These are phyloP conservation scores for Hedya salicella DNA, from an alignment of 2,888 invertebrate genomes.

Conservation along the genomic window DNA sequence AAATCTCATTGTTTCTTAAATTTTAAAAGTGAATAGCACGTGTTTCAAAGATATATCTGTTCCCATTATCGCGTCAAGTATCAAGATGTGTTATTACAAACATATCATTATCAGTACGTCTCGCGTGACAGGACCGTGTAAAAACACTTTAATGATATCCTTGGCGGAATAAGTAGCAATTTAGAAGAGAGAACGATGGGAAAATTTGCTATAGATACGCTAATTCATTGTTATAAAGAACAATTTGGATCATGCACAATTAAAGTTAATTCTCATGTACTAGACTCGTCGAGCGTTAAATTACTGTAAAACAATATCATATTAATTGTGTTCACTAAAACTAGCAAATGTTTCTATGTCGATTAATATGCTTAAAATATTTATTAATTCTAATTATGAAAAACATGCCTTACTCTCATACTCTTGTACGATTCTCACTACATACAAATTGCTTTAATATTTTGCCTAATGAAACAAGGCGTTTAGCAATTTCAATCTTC, in stretches of 20 bases:
- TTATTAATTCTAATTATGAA: too few relatives aligned
- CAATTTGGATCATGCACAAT: constrained; percentile 7
- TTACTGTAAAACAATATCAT: constrained; percentile 12
- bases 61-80: constrained; percentile 11
- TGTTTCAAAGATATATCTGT: constrained; percentile 23
- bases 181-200: constrained; percentile 32
- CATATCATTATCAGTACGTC: constrained; percentile 31
- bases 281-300: neutral
- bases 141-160: constrained; percentile 42
- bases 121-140: constrained; percentile 34
- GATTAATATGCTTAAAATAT: neutral
- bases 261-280: neutral
- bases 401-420: too few relatives aligned
- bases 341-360: too few relatives aligned
- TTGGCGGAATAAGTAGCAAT: constrained; percentile 24
- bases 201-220: constrained; percentile 26
- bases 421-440: too few relatives aligned
- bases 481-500: too few relatives aligned
- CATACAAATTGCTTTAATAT: too few relatives aligned
- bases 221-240: constrained; percentile 25
- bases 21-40: constrained; percentile 20
- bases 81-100: constrained; percentile 19
- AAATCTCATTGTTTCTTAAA: neutral
- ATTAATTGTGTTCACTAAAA: neutral
- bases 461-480: too few relatives aligned